Conservation (phyloP, 2,113 vertebrate genomes). For the Myiozetetes cayanensis region DNA sequence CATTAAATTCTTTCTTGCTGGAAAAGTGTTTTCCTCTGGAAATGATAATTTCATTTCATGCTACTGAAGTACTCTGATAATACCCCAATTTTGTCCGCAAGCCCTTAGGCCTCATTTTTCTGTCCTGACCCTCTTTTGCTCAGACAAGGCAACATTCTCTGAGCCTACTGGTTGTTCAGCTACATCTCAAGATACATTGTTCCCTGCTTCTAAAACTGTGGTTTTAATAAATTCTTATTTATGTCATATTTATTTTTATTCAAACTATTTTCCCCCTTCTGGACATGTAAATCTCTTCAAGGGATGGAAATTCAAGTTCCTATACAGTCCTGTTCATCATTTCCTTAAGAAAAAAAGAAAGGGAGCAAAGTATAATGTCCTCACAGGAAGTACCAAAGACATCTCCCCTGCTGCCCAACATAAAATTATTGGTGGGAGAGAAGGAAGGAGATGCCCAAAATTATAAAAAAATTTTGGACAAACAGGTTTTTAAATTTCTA, state of each 20-base stretch:
- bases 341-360: neutral
- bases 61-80: neutral
- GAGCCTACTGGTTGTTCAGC: neutral
- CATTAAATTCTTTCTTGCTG: neutral
- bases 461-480: neutral
- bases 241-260: neutral
- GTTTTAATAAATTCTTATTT: neutral
- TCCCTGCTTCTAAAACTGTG: neutral
- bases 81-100: neutral
- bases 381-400: neutral
- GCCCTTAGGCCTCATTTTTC: neutral
- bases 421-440: neutral
- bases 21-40: neutral
- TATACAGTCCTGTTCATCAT: neutral
- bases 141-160: neutral
- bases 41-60: neutral
- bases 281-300: neutral
- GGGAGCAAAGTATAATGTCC: neutral
- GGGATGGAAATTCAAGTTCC: neutral
- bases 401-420: neutral
- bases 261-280: accelerated
- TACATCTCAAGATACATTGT: neutral
- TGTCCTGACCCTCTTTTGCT: neutral
- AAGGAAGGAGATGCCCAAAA: neutral
- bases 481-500: conserved; percentile 26